phyloP scores from a whole-genome alignment of 2,113 vertebrate species.

The Chaetops frenatus region DNA sequence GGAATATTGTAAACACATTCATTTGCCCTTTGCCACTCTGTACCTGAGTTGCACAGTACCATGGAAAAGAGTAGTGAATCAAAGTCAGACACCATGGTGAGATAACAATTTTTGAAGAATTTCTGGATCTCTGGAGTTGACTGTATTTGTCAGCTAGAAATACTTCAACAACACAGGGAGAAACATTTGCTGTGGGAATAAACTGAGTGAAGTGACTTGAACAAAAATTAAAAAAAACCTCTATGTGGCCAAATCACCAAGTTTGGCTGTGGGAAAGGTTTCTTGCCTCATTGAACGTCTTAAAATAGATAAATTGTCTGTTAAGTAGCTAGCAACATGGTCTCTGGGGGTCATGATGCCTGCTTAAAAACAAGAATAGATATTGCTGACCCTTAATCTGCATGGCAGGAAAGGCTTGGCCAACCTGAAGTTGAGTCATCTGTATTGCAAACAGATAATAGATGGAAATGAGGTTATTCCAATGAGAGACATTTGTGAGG shows the following conservation, averaged over 20 bases:
- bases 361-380: background rate
- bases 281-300: background rate
- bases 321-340: background rate
- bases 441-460: background rate
- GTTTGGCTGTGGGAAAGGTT: background rate
- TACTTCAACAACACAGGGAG: background rate
- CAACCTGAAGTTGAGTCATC: background rate
- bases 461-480: background rate
- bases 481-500: background rate
- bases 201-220: background rate
- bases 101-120: background rate
- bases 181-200: background rate
- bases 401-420: background rate
- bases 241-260: background rate
- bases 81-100: background rate
- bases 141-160: background rate
- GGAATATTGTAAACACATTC: background rate
- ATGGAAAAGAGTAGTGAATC: background rate
- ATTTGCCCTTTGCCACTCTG: background rate
- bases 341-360: background rate
- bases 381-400: background rate
- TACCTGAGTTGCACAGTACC: background rate
- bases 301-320: background rate
- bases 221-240: background rate
- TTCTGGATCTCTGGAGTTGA: background rate